Conservation (phyloP, 2,888 invertebrate species). For the Metalampra italica region DNA sequence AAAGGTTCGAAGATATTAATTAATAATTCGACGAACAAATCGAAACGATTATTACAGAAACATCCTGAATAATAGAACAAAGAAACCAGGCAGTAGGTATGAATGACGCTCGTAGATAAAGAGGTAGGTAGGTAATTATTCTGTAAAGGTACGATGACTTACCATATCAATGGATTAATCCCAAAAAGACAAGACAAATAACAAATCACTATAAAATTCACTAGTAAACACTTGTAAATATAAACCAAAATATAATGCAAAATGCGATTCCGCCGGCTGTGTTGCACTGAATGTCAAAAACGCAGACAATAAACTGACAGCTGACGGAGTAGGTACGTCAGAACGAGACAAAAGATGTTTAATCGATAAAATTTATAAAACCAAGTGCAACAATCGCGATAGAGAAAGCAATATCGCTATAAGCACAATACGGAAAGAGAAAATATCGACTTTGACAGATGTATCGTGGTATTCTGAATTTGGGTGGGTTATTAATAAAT, state of each 20-base stretch:
- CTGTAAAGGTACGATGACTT: not conserved
- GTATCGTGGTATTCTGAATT: slow-evolving; percentile 9
- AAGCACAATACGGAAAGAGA: slow-evolving; percentile 4
- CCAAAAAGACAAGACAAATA: not conserved
- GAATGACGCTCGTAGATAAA: no score
- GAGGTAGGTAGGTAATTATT: not conserved
- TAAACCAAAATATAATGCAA: slow-evolving; percentile 4
- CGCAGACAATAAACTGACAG: not conserved
- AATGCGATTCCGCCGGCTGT: not conserved
- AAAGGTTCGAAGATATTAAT: no score
- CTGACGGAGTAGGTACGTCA: not conserved
- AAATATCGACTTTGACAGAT: slow-evolving; percentile 7
- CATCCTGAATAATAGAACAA: no score
- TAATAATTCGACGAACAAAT: no score
- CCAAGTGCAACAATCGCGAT: not conserved
- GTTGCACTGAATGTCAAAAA: not conserved
- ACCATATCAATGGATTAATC: not conserved
- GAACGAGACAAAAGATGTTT: not conserved
- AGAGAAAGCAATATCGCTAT: not conserved
- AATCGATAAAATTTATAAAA: not conserved
- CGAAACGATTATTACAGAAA: no score
- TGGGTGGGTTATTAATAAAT: slow-evolving; percentile 4
- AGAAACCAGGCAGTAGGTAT: no score
- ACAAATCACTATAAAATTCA: not conserved
- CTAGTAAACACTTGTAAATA: slow-evolving; percentile 20